Conservation (phyloP, 2,113 vertebrate species). For the Melanotaenia duboulayi region DNA sequence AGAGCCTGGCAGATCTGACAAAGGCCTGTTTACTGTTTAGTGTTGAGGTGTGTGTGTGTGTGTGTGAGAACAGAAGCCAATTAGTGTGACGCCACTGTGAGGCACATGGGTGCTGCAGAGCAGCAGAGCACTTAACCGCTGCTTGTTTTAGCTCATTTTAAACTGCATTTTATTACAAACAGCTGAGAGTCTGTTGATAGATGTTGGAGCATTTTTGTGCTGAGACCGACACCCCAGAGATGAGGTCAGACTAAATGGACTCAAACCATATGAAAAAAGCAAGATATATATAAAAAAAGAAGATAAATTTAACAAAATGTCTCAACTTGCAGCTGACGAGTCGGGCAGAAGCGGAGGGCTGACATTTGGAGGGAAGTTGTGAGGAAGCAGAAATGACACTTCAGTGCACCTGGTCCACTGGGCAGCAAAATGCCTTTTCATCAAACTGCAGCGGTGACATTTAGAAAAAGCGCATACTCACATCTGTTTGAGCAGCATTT, state of each 20-base stretch:
- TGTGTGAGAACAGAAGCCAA: conserved; percentile 45
- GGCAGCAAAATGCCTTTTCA: conserved; percentile 37
- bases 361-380: conserved; percentile 35
- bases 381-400: conserved; percentile 33
- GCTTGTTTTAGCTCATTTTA: neutral
- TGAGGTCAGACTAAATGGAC: neutral
- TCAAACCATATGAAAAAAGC: neutral
- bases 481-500: conserved; percentile 36
- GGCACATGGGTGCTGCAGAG: conserved; percentile 25
- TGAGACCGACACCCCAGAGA: neutral
- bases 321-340: neutral
- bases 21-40: conserved; percentile 47
- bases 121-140: neutral
- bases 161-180: conserved; percentile 18
- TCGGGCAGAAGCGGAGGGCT: neutral
- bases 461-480: conserved; percentile 27
- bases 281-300: too few species aligned
- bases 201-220: neutral
- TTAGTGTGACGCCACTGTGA: conserved; percentile 42
- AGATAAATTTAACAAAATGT: conserved; percentile 2
- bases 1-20: conserved; percentile 64
- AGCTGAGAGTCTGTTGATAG: conserved; percentile 6
- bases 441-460: conserved; percentile 40
- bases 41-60: conserved; percentile 10
- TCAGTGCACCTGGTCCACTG: conserved; percentile 40